These are phyloP conservation scores for Neomorphus geoffroyi DNA, from an alignment of 2,797 vertebrate species.

Conservation along the genomic window DNA sequence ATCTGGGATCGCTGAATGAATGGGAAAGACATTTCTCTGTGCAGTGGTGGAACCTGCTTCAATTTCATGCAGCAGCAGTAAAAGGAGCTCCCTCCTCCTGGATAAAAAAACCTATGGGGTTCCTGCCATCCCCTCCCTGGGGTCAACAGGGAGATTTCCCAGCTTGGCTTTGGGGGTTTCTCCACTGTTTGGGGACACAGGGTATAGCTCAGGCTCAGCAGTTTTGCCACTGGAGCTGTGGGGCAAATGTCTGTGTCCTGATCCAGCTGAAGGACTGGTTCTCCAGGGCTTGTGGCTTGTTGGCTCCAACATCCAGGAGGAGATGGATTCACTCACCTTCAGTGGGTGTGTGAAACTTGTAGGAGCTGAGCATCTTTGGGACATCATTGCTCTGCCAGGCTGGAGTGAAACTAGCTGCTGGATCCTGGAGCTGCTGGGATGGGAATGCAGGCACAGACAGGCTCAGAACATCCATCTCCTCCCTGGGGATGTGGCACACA, in stretches of 20 bases:
- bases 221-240: neutral
- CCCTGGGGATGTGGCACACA: neutral
- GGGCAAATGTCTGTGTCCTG: neutral
- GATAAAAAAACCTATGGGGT: neutral
- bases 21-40: accelerated
- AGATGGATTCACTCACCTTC: neutral
- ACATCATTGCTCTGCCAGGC: neutral
- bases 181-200: neutral
- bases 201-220: neutral
- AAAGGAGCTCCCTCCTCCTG: neutral
- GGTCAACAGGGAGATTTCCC: neutral
- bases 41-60: neutral
- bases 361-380: neutral
- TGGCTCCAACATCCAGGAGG: accelerated
- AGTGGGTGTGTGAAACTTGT: too few species aligned
- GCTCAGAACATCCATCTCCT: neutral
- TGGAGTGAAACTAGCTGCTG: neutral
- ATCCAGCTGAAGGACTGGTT: neutral
- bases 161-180: neutral
- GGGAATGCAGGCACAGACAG: neutral
- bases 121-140: accelerated
- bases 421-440: neutral
- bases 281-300: neutral
- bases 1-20: neutral
- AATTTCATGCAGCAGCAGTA: neutral